Evolutionary conservation across 2,113 vertebrate species (phyloP).

Genomic region (Petaurus breviceps): DNA sequence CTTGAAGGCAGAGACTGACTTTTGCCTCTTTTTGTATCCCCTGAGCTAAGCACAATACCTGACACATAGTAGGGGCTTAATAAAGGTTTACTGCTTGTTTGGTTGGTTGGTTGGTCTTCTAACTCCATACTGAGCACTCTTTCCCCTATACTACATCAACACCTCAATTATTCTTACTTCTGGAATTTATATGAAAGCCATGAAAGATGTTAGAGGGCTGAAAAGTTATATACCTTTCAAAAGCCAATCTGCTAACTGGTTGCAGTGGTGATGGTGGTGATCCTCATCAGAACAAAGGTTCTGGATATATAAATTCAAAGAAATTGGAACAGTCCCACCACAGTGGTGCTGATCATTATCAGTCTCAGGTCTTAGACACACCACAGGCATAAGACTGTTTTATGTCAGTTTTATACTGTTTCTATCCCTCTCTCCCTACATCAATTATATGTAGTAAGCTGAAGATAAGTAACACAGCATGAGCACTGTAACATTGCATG

Average conservation of each 20-base stretch:
- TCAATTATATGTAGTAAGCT: not conserved
- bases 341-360: not conserved
- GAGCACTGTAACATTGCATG: constrained; percentile 12
- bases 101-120: not conserved
- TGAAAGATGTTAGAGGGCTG: constrained; percentile 7
- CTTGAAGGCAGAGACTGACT: not conserved
- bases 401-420: not conserved
- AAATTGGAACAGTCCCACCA: not conserved
- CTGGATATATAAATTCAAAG: constrained; percentile 6
- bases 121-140: not conserved
- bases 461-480: not conserved
- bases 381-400: constrained; percentile 18
- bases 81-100: not conserved
- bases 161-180: constrained; percentile 16
- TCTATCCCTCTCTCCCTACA: not conserved
- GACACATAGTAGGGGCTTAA: not conserved
- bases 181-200: not conserved
- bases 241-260: not conserved
- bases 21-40: not conserved
- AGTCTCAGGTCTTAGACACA: constrained; percentile 25
- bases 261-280: not conserved
- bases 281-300: constrained; percentile 4
- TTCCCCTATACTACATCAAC: not conserved
- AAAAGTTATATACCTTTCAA: not conserved
- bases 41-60: not conserved